phyloP scores from a whole-genome alignment of 2,113 vertebrate species.

The Hyla sarda region DNA sequence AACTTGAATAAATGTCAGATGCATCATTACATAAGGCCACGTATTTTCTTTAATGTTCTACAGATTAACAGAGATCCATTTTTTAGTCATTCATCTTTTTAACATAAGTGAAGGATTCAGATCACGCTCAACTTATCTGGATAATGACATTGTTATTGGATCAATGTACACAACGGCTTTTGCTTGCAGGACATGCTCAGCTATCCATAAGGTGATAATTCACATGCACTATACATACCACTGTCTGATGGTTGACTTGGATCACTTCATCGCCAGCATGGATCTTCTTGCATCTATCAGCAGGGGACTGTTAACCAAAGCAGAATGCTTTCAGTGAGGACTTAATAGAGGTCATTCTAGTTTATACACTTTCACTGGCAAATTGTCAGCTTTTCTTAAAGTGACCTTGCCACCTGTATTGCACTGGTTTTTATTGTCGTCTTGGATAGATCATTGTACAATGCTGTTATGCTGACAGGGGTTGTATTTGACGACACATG shows the following conservation, averaged over 20 bases:
- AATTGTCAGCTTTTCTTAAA: not conserved
- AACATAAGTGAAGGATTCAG: not conserved
- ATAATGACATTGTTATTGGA: not conserved
- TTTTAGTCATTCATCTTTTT: not conserved
- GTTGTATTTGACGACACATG: no score
- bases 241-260: constrained; percentile 88
- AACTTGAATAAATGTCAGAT: not conserved
- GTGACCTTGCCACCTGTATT: not conserved
- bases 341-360: not conserved
- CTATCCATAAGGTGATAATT: constrained; percentile 9
- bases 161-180: not conserved
- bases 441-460: not conserved
- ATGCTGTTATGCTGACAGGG: no score
- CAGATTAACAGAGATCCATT: not conserved
- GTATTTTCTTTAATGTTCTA: not conserved
- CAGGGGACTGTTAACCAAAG: constrained; percentile 87
- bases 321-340: constrained; percentile 63
- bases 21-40: not conserved
- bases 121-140: not conserved
- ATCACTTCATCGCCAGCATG: constrained; percentile 92
- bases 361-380: not conserved
- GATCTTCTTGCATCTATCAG: constrained; percentile 96
- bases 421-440: no score
- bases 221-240: constrained; percentile 79
- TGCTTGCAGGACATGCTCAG: constrained; percentile 19